Conservation (phyloP, 1,140 invertebrate genomes). For the Lordiphosa collinella region DNA sequence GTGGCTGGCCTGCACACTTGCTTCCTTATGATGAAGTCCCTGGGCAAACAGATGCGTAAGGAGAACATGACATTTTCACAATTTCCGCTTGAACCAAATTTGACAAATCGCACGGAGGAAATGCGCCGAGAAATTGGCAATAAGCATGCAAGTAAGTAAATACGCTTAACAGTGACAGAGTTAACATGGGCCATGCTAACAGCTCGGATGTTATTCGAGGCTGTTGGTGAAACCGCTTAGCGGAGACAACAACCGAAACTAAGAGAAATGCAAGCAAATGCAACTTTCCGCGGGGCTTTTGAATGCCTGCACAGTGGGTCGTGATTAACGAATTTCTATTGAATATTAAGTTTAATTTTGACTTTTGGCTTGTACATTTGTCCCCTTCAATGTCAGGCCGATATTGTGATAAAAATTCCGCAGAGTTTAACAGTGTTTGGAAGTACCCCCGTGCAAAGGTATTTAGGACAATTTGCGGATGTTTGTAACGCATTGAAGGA, state of each 20-base stretch:
- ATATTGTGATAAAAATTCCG: too few relatives aligned
- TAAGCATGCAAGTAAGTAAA: slow-evolving; percentile 80
- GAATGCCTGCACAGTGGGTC: too few relatives aligned
- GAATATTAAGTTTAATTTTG: too few relatives aligned
- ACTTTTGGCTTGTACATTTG: too few relatives aligned
- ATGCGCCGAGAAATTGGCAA: slow-evolving; percentile 80
- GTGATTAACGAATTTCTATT: too few relatives aligned
- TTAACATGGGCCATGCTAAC: too few relatives aligned
- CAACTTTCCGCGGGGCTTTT: not conserved
- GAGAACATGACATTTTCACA: slow-evolving; percentile 76
- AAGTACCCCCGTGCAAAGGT: too few relatives aligned
- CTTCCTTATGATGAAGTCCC: slow-evolving; percentile 78
- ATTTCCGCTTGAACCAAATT: slow-evolving; percentile 56
- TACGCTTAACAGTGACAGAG: slow-evolving; percentile 10
- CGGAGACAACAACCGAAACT: slow-evolving; percentile 29
- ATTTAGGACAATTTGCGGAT: too few relatives aligned
- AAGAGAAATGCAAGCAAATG: not conserved
- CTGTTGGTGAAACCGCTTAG: slow-evolving; percentile 43
- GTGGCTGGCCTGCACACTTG: slow-evolving; percentile 80
- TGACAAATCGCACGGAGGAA: slow-evolving; percentile 72
- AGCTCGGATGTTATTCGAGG: not conserved
- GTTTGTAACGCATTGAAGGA: too few relatives aligned
- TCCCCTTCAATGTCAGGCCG: too few relatives aligned
- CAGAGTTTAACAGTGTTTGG: too few relatives aligned
- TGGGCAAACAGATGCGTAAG: slow-evolving; percentile 75